Evolutionary conservation across 2,113 vertebrate species (phyloP).

Genomic region (Sander vitreus): DNA sequence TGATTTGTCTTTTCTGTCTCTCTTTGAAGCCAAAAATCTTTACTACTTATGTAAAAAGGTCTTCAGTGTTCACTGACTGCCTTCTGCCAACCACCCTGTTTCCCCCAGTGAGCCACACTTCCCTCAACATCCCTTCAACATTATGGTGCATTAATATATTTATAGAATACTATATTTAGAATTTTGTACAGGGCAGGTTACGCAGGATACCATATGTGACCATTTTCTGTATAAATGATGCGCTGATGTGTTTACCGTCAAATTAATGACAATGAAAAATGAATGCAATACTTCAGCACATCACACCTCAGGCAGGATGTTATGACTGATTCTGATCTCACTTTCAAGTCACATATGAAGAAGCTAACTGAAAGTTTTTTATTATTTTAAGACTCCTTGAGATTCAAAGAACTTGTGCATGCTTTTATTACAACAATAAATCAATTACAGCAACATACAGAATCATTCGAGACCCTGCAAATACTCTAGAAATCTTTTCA

Average conservation of each 20-base stretch:
- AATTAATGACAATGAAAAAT: neutral
- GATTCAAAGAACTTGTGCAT: constrained; percentile 6
- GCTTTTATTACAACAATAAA: constrained; percentile 9
- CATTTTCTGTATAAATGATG: constrained; percentile 1
- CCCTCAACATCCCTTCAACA: constrained; percentile 37
- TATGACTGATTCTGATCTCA: constrained; percentile 11
- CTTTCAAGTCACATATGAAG: neutral
- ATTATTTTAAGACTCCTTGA: neutral
- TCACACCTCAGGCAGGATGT: constrained; percentile 8
- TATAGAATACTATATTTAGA: constrained; percentile 58
- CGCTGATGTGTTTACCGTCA: neutral
- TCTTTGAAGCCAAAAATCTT: constrained; percentile 2
- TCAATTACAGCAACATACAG: constrained; percentile 12
- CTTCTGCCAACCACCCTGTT: constrained; percentile 12
- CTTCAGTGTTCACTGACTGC: constrained; percentile 15
- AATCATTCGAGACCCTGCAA: constrained; percentile 6
- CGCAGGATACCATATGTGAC: constrained; percentile 30
- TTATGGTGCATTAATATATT: constrained; percentile 64
- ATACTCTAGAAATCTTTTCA: neutral
- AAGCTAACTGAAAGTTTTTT: neutral
- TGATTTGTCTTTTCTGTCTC: neutral
- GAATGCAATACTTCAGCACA: neutral
- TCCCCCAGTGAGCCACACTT: constrained; percentile 19
- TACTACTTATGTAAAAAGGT: constrained; percentile 20
- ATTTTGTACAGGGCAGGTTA: constrained; percentile 20